Base-by-base conservation (phyloP, 2,888 invertebrate species). In the Nebria brevicollis region DNA sequence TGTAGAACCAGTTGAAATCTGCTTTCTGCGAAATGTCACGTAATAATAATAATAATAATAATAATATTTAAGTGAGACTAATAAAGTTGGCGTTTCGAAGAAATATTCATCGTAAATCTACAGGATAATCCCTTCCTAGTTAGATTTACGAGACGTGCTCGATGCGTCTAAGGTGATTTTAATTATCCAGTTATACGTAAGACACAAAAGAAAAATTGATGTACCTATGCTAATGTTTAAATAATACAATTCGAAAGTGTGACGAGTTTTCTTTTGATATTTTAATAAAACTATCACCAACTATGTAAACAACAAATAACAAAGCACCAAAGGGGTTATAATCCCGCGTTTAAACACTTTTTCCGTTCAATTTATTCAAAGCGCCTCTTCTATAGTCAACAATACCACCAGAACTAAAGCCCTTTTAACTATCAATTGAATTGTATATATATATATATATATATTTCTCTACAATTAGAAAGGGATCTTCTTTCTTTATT, bases 371-470 rank as follows among this genome's bases (percentile, higher is more conserved):
- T 75, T 64, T 75, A 79, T 68, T 75, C 79, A 79, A 75, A 78
- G 74, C 64, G 26, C 41, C 41, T 34, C 65, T 34, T 65, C 65
- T 75, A 75, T 15, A 43, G 41, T 5, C 34, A 68, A 73, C 66
- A 72, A 41, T 72, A 15, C 43, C 68, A 34, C 34, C 34, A 68
- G 6, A 74, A 20, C 20, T 20, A 20, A 20, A 74, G 79, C 74
- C 66, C 77, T 79, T 79, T 75, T 74, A 79, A 79, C 75, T 79
- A 75, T 75, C 79, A 79, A 79, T 75, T 75, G 79, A 79, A 74
- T 79, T 1, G 5, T 34, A 75, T 66, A n/a, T n/a, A n/a, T n/a
- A n/a, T n/a, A n/a, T n/a, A n/a, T n/a, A n/a, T n/a, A n/a, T n/a
- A 79, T 79, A 20, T 66, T n/a, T 20, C 66, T 66, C 25, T 2